Percentiles rank a stretch among this genome's conserved stretches.
Conservation (phyloP, 2,888 invertebrate species). For the Aspidiotus rigidus region DNA sequence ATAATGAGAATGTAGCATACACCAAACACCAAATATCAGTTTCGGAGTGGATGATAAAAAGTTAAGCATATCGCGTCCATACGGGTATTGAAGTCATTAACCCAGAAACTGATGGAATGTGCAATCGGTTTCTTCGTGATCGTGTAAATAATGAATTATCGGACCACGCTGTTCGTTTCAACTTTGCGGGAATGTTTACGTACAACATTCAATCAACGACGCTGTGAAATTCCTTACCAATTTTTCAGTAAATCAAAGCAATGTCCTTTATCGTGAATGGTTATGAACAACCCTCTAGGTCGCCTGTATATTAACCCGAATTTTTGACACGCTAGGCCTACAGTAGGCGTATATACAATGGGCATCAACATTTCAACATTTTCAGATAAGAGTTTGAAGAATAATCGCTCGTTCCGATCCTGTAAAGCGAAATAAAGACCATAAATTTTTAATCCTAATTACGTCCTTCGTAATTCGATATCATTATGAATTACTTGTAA, state of each 20-base stretch:
- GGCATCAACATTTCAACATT: constrained; percentile 92
- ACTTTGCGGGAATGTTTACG: too few relatives aligned
- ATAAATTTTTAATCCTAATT: background rate
- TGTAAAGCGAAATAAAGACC: constrained; percentile 41
- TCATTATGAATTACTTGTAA: constrained; percentile 53
- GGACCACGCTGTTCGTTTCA: too few relatives aligned
- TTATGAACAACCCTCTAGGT: constrained; percentile 90
- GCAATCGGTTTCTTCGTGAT: too few relatives aligned
- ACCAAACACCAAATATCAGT: too few relatives aligned
- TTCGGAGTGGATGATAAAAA: too few relatives aligned
- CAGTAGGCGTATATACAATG: constrained; percentile 96
- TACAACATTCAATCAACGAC: too few relatives aligned
- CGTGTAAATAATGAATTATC: too few relatives aligned
- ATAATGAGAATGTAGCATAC: too few relatives aligned
- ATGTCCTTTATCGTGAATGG: constrained; percentile 89
- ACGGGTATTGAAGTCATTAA: too few relatives aligned
- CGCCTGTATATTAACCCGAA: constrained; percentile 90
- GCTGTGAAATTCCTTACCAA: constrained; percentile 54
- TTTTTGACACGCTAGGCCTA: constrained; percentile 92
- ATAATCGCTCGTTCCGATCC: constrained; percentile 94
- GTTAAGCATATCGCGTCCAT: too few relatives aligned
- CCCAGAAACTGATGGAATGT: too few relatives aligned
- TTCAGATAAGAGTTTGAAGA: constrained; percentile 83
- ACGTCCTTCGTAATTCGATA: background rate
- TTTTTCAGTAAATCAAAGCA: constrained; percentile 83